Evolutionary conservation across 2,888 invertebrate species (phyloP).

Genomic region (Gari tellinella): DNA sequence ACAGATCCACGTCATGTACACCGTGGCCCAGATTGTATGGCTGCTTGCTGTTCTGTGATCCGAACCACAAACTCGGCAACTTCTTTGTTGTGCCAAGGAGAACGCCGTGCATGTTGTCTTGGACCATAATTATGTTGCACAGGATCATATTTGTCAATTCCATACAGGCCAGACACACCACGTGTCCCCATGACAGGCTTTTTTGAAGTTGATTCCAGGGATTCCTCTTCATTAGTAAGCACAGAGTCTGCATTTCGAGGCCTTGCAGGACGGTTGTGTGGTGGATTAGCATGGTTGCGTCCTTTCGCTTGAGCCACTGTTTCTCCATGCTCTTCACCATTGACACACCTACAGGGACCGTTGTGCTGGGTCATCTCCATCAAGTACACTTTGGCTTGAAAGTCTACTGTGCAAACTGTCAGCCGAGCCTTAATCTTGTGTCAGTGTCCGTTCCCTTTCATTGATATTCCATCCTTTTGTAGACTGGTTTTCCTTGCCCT

Average conservation of each 20-base stretch:
- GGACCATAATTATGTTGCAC: constrained; percentile 5
- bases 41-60: constrained; percentile 5
- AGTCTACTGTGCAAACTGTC: constrained; percentile 28
- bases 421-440: constrained; percentile 7
- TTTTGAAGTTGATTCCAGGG: neutral
- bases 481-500: constrained; percentile 35
- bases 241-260: constrained; percentile 2
- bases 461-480: constrained; percentile 17
- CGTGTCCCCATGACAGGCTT: neutral
- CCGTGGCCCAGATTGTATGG: constrained; percentile 20
- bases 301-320: constrained; percentile 29
- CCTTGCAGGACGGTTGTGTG: too few species aligned
- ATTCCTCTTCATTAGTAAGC: constrained; percentile 6
- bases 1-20: constrained; percentile 6
- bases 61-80: constrained; percentile 16
- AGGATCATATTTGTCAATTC: constrained; percentile 5
- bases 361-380: constrained; percentile 44
- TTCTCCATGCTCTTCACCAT: constrained; percentile 29
- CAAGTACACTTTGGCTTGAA: constrained; percentile 39
- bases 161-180: constrained; percentile 7
- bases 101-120: constrained; percentile 27
- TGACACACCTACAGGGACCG: constrained; percentile 34
- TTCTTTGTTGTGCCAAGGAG: constrained; percentile 22
- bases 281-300: constrained; percentile 21
- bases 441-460: neutral